Evolutionary conservation across 1,140 invertebrate genomes (phyloP).

Genomic region (Drosophila asahinai): DNA sequence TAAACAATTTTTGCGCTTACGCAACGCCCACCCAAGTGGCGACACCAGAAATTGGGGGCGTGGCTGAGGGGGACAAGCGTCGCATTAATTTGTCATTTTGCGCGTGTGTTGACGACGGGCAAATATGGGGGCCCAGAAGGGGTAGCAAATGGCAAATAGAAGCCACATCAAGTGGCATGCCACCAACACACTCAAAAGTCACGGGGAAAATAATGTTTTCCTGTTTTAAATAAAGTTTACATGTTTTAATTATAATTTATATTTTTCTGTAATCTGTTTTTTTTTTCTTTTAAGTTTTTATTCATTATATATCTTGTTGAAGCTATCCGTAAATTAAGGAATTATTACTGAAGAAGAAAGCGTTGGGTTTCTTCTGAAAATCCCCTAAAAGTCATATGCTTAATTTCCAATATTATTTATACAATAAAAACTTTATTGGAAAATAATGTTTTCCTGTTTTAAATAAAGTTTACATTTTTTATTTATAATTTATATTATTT

Average conservation of each 20-base stretch:
- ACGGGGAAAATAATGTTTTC: background rate
- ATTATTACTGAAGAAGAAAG: no score
- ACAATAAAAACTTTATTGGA: no score
- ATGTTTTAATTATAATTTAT: background rate
- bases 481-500: background rate
- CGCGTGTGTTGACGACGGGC: conserved; percentile 61
- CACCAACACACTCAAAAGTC: conserved; percentile 37
- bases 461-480: background rate
- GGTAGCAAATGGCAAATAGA: conserved; percentile 24
- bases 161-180: conserved; percentile 67
- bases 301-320: no score
- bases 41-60: conserved; percentile 35
- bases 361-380: no score
- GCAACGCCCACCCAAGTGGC: conserved; percentile 64
- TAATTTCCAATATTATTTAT: no score
- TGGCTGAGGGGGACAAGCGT: conserved; percentile 43
- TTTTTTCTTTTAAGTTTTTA: no score
- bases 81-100: conserved; percentile 80
- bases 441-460: background rate
- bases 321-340: no score
- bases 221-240: background rate
- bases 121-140: conserved; percentile 19
- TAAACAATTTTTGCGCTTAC: conserved; percentile 66
- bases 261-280: background rate
- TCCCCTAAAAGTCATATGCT: no score